Percentiles rank a stretch among this genome's conserved stretches.
Evolutionary conservation across 2,797 vertebrate species (phyloP).

Genomic region (Valencia hispanica): DNA sequence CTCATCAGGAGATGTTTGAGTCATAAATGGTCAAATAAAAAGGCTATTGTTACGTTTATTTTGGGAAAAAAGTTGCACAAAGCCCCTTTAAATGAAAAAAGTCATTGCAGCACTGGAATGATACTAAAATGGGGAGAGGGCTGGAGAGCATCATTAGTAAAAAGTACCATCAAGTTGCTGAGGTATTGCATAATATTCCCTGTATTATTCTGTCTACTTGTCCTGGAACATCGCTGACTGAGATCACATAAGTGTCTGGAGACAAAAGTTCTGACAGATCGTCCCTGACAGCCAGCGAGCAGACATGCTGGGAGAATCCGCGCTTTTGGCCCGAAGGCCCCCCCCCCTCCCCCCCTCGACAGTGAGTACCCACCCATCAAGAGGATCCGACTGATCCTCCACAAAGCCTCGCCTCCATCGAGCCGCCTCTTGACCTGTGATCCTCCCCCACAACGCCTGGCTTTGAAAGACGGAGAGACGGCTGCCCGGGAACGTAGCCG

Average conservation of each 20-base stretch:
- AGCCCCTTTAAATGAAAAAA: no score
- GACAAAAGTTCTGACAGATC: slow-evolving; percentile 26
- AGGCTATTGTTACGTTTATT: no score
- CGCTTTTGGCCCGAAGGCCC: slow-evolving; percentile 27
- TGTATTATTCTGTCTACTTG: neutral
- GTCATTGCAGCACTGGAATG: neutral
- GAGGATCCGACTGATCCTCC: slow-evolving; percentile 46
- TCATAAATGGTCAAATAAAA: no score
- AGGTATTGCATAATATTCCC: neutral
- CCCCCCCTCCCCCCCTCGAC: slow-evolving; percentile 8
- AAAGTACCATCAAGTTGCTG: neutral
- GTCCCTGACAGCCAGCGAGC: slow-evolving; percentile 20
- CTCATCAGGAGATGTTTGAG: no score
- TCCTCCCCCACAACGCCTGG: slow-evolving; percentile 42
- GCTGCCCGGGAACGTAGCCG: slow-evolving; percentile 35
- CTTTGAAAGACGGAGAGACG: slow-evolving; percentile 48
- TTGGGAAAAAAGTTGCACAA: no score
- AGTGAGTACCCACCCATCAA: slow-evolving; percentile 31
- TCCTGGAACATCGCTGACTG: slow-evolving; percentile 21
- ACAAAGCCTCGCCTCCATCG: slow-evolving; percentile 32
- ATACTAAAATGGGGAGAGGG: neutral
- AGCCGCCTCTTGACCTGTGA: slow-evolving; percentile 37
- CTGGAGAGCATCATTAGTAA: neutral
- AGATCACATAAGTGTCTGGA: slow-evolving; percentile 5
- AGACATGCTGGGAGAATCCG: slow-evolving; percentile 9